Percentiles rank a stretch among this genome's conserved stretches.
Conservation (phyloP, 2,113 vertebrate species). For the Ammodytes marinus region DNA sequence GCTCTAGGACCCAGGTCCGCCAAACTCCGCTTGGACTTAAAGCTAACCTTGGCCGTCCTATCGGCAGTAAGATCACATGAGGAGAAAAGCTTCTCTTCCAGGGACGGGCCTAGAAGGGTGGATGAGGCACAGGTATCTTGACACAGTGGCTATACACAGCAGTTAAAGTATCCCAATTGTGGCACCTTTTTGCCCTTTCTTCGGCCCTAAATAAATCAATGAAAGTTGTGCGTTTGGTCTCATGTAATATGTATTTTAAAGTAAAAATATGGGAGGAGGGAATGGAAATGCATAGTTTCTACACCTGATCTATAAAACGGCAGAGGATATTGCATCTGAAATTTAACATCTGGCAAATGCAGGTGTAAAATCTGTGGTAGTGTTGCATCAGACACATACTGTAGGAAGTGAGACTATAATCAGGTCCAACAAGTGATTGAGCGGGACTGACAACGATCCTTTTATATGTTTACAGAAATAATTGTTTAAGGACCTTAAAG, state of each 20-base stretch:
- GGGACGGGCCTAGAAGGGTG: slow-evolving; percentile 91
- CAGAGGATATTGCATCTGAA: background rate
- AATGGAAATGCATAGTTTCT: background rate
- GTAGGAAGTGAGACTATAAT: background rate
- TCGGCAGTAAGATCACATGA: slow-evolving; percentile 89
- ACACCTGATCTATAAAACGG: background rate
- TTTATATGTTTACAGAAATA: background rate
- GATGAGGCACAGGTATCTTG: slow-evolving; percentile 80
- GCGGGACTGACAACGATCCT: background rate
- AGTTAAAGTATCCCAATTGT: background rate
- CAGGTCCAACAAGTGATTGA: background rate
- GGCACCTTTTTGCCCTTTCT: background rate
- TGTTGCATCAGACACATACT: background rate
- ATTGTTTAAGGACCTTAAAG: background rate
- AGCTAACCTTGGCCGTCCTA: slow-evolving; percentile 88
- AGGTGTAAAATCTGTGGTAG: background rate
- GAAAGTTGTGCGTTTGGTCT: background rate
- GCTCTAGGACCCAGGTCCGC: slow-evolving; percentile 80
- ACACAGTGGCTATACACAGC: background rate
- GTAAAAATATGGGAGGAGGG: background rate
- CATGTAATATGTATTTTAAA: background rate
- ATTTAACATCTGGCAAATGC: background rate
- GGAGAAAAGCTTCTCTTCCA: slow-evolving; percentile 94
- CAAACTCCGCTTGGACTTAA: slow-evolving; percentile 86
- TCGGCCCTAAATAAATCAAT: no score